Evolutionary conservation across 2,888 invertebrate species (phyloP).

Genomic region (Adelognathus sp.): DNA sequence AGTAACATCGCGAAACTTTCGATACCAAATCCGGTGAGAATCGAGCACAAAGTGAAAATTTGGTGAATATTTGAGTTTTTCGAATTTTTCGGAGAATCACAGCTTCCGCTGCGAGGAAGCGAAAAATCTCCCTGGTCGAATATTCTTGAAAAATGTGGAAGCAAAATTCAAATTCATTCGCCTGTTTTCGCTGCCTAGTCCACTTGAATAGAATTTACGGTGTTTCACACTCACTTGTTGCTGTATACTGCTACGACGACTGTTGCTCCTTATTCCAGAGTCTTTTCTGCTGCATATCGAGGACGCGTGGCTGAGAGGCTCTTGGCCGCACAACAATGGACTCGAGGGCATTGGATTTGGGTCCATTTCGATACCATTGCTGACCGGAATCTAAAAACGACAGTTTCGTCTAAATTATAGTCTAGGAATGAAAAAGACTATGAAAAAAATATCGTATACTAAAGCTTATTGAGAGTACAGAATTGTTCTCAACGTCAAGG

Average conservation of each 20-base stretch:
- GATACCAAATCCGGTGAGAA: too few relatives aligned
- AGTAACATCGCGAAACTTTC: too few relatives aligned
- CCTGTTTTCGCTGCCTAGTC: too few relatives aligned
- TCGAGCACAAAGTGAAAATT: too few relatives aligned
- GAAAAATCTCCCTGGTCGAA: too few relatives aligned
- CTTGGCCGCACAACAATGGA: conserved; percentile 80
- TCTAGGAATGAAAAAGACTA: neutral
- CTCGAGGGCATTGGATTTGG: conserved; percentile 78
- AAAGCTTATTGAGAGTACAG: too few relatives aligned
- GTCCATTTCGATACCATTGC: conserved; percentile 77
- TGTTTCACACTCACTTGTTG: conserved; percentile 87
- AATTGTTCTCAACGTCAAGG: too few relatives aligned
- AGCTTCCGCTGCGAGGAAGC: too few relatives aligned
- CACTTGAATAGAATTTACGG: neutral
- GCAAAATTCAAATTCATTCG: too few relatives aligned
- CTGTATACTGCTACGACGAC: conserved; percentile 92
- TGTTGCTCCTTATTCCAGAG: conserved; percentile 93
- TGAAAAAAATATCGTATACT: neutral
- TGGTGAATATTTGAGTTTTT: neutral
- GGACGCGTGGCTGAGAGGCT: conserved; percentile 88
- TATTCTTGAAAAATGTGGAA: too few relatives aligned
- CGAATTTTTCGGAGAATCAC: too few relatives aligned
- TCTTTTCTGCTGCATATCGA: conserved; percentile 93
- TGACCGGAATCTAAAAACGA: conserved; percentile 66
- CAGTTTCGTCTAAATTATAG: neutral